A percentile compares a stretch with the other conserved stretches of the same genome.
Evolutionary conservation across 2,797 vertebrate species (phyloP).

Genomic region (Synaphobranchus kaupii): DNA sequence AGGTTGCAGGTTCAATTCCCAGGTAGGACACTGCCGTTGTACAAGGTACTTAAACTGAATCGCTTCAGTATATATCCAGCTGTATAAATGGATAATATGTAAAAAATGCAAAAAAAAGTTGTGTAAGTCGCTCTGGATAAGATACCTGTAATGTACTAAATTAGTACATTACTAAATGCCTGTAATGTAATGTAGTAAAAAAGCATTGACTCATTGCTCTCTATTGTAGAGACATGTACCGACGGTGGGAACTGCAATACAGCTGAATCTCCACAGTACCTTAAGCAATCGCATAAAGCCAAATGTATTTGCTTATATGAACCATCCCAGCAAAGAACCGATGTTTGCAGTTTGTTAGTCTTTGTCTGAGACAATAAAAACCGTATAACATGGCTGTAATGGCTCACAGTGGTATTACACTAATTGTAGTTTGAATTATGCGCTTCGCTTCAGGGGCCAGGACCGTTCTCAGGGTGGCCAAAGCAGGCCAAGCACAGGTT

Average conservation of each 20-base stretch:
- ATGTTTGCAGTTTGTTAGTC: background rate
- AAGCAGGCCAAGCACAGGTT: background rate
- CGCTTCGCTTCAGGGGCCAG: background rate
- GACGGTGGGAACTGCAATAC: background rate
- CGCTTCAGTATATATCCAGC: no score
- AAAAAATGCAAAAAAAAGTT: no score
- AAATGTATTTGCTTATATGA: background rate
- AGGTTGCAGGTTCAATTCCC: no score
- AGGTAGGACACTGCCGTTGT: no score
- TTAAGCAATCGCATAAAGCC: background rate
- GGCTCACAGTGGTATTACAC: background rate
- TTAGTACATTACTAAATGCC: no score
- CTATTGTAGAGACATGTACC: background rate
- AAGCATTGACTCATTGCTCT: background rate
- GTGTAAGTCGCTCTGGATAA: no score
- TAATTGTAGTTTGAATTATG: constrained; percentile 5
- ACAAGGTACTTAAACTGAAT: no score
- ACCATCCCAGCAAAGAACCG: background rate
- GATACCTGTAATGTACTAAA: no score
- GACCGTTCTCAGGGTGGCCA: constrained; percentile 6
- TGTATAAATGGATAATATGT: no score
- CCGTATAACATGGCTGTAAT: background rate
- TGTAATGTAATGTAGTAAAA: no score
- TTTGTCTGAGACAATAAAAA: background rate
- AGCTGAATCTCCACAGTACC: background rate